Percentiles rank a stretch among this genome's conserved stretches.
Conservation (phyloP, 2,797 vertebrate species). For the Vespertilio murinus region DNA sequence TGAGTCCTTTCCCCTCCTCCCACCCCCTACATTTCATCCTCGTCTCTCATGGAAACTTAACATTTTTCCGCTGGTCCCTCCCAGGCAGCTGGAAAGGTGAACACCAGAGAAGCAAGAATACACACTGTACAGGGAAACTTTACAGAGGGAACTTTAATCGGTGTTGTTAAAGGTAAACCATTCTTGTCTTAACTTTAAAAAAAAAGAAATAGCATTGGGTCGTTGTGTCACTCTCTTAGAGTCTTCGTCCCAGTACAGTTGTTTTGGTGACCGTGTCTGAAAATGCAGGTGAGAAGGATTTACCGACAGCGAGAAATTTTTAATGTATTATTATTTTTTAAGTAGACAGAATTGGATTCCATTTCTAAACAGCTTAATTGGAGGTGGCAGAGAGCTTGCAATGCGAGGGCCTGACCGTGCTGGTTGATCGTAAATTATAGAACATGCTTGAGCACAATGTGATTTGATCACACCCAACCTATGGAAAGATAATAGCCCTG, state of each 20-base stretch:
- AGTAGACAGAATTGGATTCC: slow-evolving; percentile 36
- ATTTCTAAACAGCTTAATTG: slow-evolving; percentile 31
- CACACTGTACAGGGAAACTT: slow-evolving; percentile 22
- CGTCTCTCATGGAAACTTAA: slow-evolving; percentile 24
- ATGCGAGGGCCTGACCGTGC: not conserved
- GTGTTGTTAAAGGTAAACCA: slow-evolving; percentile 13
- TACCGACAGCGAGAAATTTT: slow-evolving; percentile 5
- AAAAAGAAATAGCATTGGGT: not conserved
- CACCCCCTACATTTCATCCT: not conserved
- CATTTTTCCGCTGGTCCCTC: slow-evolving; percentile 52
- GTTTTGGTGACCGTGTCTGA: slow-evolving; percentile 33
- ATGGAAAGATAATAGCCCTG: not conserved
- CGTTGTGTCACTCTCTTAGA: not conserved
- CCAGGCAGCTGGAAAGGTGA: slow-evolving; percentile 63
- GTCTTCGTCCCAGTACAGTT: not conserved
- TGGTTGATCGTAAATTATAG: slow-evolving; percentile 21
- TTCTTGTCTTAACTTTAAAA: slow-evolving; percentile 28
- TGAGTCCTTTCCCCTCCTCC: not conserved
- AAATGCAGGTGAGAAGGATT: not conserved
- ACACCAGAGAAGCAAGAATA: not conserved
- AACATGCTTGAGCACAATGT: not conserved
- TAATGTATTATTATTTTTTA: slow-evolving; percentile 10
- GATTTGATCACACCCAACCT: slow-evolving; percentile 23
- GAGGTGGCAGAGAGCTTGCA: not conserved
- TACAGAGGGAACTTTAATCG: slow-evolving; percentile 45